These are phyloP conservation scores for Artemia franciscana DNA, from an alignment of 1,140 invertebrate genomes.

Conservation along the genomic window DNA sequence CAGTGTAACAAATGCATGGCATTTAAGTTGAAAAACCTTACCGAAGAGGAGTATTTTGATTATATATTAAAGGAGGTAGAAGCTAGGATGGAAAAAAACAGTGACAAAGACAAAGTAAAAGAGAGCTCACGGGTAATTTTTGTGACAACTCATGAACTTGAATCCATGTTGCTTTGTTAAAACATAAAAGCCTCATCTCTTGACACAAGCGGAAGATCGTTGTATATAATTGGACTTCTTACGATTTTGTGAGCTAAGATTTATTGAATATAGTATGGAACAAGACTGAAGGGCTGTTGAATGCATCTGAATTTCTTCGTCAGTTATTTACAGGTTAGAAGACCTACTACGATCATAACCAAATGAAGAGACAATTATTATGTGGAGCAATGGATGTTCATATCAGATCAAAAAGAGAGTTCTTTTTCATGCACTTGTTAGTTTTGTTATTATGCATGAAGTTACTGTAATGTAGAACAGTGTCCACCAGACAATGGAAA, in stretches of 20 bases:
- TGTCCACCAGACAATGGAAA: slow-evolving; percentile 16
- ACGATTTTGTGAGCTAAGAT: slow-evolving; percentile 5
- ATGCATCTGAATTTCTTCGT: slow-evolving; percentile 6
- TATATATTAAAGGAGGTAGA: slow-evolving; percentile 17
- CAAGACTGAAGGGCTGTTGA: slow-evolving; percentile 11
- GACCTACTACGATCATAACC: neutral
- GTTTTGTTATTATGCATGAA: slow-evolving; percentile 10
- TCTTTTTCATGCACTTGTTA: too few species aligned
- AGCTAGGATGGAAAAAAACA: slow-evolving; percentile 15
- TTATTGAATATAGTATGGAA: slow-evolving; percentile 12
- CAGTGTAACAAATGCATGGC: slow-evolving; percentile 18
- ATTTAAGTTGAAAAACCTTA: slow-evolving; percentile 15
- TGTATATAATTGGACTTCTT: slow-evolving; percentile 13
- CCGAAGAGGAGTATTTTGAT: slow-evolving; percentile 13
- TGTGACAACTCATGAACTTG: neutral
- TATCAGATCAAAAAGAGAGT: slow-evolving; percentile 19
- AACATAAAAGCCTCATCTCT: slow-evolving; percentile 11
- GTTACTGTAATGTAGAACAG: slow-evolving; percentile 18
- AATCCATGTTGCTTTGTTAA: slow-evolving; percentile 8
- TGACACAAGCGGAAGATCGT: slow-evolving; percentile 10
- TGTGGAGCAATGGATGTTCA: slow-evolving; percentile 17
- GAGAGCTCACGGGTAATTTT: neutral
- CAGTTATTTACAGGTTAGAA: slow-evolving; percentile 4
- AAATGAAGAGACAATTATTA: slow-evolving; percentile 10
- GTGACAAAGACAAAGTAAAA: slow-evolving; percentile 13